phyloP scores from a whole-genome alignment of 1,140 invertebrate genomes.

The Meloidogyne hapla region DNA sequence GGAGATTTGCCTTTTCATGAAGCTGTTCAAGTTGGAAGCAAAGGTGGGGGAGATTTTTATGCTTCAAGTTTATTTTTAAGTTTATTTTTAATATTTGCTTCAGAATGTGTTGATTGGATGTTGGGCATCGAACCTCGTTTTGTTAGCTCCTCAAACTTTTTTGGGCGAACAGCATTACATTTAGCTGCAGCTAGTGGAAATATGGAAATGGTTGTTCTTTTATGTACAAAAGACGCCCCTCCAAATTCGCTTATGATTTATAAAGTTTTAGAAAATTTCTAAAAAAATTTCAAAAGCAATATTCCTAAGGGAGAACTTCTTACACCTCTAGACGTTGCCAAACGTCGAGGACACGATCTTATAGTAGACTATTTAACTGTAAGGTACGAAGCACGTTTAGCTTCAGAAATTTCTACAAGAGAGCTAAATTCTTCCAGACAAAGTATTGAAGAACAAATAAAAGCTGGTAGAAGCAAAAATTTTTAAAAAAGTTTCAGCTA shows the following conservation, averaged over 20 bases:
- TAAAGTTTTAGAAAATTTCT: constrained; percentile 29
- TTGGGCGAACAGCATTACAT: constrained; percentile 86
- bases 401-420: constrained; percentile 41
- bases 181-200: constrained; percentile 90
- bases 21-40: constrained; percentile 83
- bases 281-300: neutral
- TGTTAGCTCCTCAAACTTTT: constrained; percentile 83
- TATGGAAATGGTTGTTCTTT: constrained; percentile 79
- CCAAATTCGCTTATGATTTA: constrained; percentile 66
- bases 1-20: constrained; percentile 90
- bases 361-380: constrained; percentile 52
- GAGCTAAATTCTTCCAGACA: constrained; percentile 12
- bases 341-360: constrained; percentile 37
- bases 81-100: neutral
- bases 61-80: neutral
- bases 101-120: constrained; percentile 72
- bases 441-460: constrained; percentile 52
- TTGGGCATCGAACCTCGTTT: constrained; percentile 77
- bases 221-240: constrained; percentile 64
- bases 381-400: constrained; percentile 21
- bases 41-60: constrained; percentile 67
- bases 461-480: constrained; percentile 29
- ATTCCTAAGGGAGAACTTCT: constrained; percentile 39
- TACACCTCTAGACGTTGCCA: constrained; percentile 56
- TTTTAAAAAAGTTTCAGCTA: neutral